Conservation (phyloP, 2,888 invertebrate genomes). For the Hirtodrosophila trivittata region DNA sequence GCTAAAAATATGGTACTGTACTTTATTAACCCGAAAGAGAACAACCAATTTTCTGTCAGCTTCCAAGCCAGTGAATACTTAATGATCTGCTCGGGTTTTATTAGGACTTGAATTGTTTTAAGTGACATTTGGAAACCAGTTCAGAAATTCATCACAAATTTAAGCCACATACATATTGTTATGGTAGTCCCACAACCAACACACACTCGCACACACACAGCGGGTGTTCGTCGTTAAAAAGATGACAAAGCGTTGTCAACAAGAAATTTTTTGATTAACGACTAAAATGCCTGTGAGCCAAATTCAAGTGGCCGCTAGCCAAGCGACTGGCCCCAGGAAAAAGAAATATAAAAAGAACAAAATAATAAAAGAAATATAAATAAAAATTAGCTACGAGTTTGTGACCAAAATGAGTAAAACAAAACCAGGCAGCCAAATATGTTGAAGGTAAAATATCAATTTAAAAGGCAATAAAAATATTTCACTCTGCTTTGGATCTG, state of each 20-base stretch:
- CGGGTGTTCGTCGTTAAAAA: slow-evolving; percentile 70
- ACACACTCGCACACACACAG: slow-evolving; percentile 53
- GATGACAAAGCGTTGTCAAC: slow-evolving; percentile 77
- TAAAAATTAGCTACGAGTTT: slow-evolving; percentile 36
- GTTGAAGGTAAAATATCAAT: slow-evolving; percentile 73
- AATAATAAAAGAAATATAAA: slow-evolving; percentile 34
- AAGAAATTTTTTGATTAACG: slow-evolving; percentile 76
- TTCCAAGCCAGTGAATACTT: slow-evolving; percentile 1
- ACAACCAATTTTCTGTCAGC: background rate
- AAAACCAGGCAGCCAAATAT: slow-evolving; percentile 54
- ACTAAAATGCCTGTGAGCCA: slow-evolving; percentile 54
- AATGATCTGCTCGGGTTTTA: slow-evolving; percentile 7
- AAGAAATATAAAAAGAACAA: slow-evolving; percentile 18
- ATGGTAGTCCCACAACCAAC: slow-evolving; percentile 18
- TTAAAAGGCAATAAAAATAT: slow-evolving; percentile 75
- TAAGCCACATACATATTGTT: background rate
- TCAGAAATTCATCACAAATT: slow-evolving; percentile 45
- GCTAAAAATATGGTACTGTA: background rate
- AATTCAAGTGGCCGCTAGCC: slow-evolving; percentile 32
- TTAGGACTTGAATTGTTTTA: slow-evolving; percentile 32
- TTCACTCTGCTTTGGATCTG: slow-evolving; percentile 49
- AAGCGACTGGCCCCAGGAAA: slow-evolving; percentile 23
- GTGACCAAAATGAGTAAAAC: slow-evolving; percentile 33
- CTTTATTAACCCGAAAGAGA: background rate
- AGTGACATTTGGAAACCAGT: slow-evolving; percentile 58